Conservation (phyloP, 2,797 vertebrate species). For the Argya squamiceps region DNA sequence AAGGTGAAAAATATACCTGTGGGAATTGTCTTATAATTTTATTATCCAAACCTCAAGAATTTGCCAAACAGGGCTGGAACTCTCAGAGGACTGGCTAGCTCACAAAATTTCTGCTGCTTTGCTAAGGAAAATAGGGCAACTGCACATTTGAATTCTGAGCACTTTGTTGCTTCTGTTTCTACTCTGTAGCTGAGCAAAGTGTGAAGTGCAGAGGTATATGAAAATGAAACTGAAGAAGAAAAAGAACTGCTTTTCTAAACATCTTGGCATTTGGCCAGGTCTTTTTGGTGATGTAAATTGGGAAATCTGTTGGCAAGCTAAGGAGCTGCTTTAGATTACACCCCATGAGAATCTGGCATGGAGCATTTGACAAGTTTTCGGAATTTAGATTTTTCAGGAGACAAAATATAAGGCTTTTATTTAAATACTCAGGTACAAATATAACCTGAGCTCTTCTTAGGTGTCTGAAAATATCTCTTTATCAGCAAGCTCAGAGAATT, state of each 20-base stretch:
- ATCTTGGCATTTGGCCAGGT: background rate
- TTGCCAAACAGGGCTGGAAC: slow-evolving; percentile 25
- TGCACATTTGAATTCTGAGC: slow-evolving; percentile 35
- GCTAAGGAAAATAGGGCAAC: slow-evolving; percentile 3
- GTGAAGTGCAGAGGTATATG: background rate
- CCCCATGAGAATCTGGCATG: background rate
- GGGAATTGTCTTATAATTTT: slow-evolving; percentile 57
- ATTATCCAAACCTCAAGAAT: slow-evolving; percentile 49
- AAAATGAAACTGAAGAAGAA: slow-evolving; percentile 21
- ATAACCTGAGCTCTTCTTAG: background rate
- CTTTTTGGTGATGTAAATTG: slow-evolving; percentile 19
- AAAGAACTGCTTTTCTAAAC: slow-evolving; percentile 5
- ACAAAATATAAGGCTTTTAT: background rate
- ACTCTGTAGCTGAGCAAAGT: background rate
- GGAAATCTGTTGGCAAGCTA: slow-evolving; percentile 2
- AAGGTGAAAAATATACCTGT: slow-evolving; percentile 60
- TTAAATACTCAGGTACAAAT: slow-evolving; percentile 5
- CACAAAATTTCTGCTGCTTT: slow-evolving; percentile 13
- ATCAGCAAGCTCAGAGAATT: background rate
- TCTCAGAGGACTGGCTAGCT: slow-evolving; percentile 23
- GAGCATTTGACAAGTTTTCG: background rate
- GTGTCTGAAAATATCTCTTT: background rate
- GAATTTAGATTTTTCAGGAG: slow-evolving; percentile 22
- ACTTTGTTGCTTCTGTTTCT: slow-evolving; percentile 32
- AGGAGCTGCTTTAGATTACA: background rate